Evolutionary conservation across 2,113 vertebrate genomes (phyloP).

Genomic region (Pedetes capensis): DNA sequence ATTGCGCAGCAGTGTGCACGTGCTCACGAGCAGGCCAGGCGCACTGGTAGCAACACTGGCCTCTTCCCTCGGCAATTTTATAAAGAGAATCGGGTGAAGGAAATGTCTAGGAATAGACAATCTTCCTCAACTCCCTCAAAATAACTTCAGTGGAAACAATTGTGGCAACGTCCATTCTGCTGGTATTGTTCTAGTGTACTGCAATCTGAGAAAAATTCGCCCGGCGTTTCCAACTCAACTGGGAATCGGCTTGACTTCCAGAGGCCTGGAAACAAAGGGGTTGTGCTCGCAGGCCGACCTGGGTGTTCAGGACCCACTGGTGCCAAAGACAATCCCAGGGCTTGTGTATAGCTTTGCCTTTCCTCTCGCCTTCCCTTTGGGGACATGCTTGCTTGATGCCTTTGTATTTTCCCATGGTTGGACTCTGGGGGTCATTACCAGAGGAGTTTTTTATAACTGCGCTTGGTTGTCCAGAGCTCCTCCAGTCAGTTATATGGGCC

Average conservation of each 20-base stretch:
- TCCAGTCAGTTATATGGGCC: not conserved
- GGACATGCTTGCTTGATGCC: not conserved
- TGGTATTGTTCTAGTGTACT: constrained; percentile 83
- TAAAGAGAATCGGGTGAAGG: constrained; percentile 78
- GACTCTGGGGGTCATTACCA: not conserved
- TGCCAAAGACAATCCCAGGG: constrained; percentile 41
- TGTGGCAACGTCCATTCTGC: constrained; percentile 76
- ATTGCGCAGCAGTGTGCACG: not conserved
- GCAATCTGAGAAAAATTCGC: constrained; percentile 81
- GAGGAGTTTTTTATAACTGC: not conserved
- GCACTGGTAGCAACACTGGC: constrained; percentile 57
- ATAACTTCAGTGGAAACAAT: constrained; percentile 88
- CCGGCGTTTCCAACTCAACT: constrained; percentile 81
- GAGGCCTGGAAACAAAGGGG: constrained; percentile 81
- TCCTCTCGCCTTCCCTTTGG: constrained; percentile 54
- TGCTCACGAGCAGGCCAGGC: constrained; percentile 41
- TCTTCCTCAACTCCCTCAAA: constrained; percentile 85
- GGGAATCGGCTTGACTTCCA: constrained; percentile 75
- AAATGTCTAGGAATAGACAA: constrained; percentile 86
- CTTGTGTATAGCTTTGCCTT: not conserved
- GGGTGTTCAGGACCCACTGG: constrained; percentile 65
- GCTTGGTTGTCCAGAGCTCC: not conserved
- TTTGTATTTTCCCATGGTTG: constrained; percentile 58
- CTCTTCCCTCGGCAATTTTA: constrained; percentile 62
- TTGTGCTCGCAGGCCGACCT: constrained; percentile 77